These are phyloP conservation scores for Megaceryle maxima DNA, from an alignment of 2,113 vertebrate genomes.

Conservation along the genomic window DNA sequence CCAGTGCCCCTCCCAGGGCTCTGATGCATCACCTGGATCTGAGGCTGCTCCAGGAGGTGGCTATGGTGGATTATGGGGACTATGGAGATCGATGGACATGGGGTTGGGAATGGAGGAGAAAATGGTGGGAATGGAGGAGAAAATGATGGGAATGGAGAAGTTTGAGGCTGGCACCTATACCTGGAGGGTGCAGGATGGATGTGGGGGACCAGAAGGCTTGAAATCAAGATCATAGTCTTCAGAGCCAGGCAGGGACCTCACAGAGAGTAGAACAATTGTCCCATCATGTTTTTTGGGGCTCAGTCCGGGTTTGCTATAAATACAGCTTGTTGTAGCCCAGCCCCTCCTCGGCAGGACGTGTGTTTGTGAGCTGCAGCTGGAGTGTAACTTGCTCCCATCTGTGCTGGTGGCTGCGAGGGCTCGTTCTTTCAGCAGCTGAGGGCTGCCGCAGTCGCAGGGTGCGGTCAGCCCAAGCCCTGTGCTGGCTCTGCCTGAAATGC, in stretches of 20 bases:
- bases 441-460: not conserved
- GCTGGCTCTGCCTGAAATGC: fast-evolving
- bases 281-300: not conserved
- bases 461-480: not conserved
- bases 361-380: not conserved
- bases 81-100: fast-evolving
- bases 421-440: not conserved
- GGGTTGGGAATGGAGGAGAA: not conserved
- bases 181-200: not conserved
- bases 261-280: fast-evolving
- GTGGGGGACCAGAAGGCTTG: not conserved
- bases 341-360: not conserved
- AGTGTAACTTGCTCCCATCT: not conserved
- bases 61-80: not conserved
- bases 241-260: not conserved
- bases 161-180: not conserved
- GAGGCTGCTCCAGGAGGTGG: not conserved
- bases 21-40: not conserved
- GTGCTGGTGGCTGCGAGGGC: not conserved
- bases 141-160: not conserved
- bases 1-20: fast-evolving
- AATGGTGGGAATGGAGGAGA: not conserved
- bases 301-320: not conserved
- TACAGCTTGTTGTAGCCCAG: fast-evolving
- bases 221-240: not conserved